Base-by-base conservation (phyloP, 1,140 invertebrate genomes). In the Solenopsis fugax region DNA sequence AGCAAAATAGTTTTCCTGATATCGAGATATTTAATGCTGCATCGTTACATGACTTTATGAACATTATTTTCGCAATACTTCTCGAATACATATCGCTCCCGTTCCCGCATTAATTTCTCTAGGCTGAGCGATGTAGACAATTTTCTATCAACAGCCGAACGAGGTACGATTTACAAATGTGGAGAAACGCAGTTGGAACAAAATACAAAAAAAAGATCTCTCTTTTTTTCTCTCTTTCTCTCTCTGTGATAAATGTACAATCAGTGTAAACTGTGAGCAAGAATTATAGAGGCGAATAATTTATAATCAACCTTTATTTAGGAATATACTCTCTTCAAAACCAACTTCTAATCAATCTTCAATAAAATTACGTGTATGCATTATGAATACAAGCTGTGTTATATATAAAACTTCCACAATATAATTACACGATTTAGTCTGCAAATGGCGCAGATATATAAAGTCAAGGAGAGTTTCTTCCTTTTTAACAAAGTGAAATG, bases 261-360 rank as follows among this genome's bases (percentile, higher is more conserved):
- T 50, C 18, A 41, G 16, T 48, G 45, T 60, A n/a, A 50, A 41
- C 34, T 82, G 71, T n/a, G 41, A 60, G 29, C 18, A 82, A 29
- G 9, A 75, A 60, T 72, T 12, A 48, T 13, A 73, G 12, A 73
- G 52, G 12, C 29, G 41, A 24, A 48, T 69, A 67, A 87, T 87
- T 87, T 87, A 87, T 81, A 84, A 62, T 87, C 85, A 87, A 87
- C 89, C 90, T 93, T 94, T 94, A 94, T 94, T 94, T 91, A 93
- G 88, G 91, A 93, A 94, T 94, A 93, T 93, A 92, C 86, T 92
- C 89, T 93, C 90, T 91, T 92, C 78, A 93, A 93, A 93, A 93
- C 86, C 91, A 93, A 92, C 89, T 92, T 90, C 67, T 84, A 85
- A 91, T 87, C 85, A 85, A 84, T 87, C 75, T 77, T 84, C 48